Percentiles rank a stretch among this genome's conserved stretches.
phyloP scores from a whole-genome alignment of 2,797 vertebrate species.

The Sebastes vulpes region DNA sequence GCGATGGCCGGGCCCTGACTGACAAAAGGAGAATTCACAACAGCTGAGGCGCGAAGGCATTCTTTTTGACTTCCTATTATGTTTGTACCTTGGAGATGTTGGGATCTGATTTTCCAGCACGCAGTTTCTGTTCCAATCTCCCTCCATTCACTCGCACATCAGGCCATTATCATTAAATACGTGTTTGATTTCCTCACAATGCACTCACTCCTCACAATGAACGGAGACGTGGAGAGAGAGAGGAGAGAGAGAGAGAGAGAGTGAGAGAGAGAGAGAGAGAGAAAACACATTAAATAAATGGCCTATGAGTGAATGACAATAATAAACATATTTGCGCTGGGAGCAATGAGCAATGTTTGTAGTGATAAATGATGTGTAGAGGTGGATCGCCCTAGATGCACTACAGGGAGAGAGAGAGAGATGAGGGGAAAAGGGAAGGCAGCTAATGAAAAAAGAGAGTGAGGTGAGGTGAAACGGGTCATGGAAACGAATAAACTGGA shows the following conservation, averaged over 20 bases:
- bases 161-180: constrained; percentile 86
- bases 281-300: constrained; percentile 78
- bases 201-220: constrained; percentile 59
- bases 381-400: constrained; percentile 37
- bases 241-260: constrained; percentile 43
- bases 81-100: constrained; percentile 83
- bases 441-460: constrained; percentile 12
- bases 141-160: constrained; percentile 77
- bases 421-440: neutral
- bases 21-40: constrained; percentile 86
- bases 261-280: constrained; percentile 29
- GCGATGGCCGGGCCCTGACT: constrained; percentile 70
- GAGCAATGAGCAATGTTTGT: constrained; percentile 80
- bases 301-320: constrained; percentile 75
- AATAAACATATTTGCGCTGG: constrained; percentile 79
- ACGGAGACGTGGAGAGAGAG: constrained; percentile 46
- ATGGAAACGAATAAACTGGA: neutral
- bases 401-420: constrained; percentile 18
- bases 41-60: constrained; percentile 81
- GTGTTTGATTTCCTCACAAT: constrained; percentile 84
- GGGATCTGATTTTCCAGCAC: constrained; percentile 82
- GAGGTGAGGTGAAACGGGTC: neutral
- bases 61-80: constrained; percentile 87
- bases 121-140: constrained; percentile 72
- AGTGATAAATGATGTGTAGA: constrained; percentile 76